phyloP scores from a whole-genome alignment of 2,888 invertebrate species.

The Xylota sylvarum region DNA sequence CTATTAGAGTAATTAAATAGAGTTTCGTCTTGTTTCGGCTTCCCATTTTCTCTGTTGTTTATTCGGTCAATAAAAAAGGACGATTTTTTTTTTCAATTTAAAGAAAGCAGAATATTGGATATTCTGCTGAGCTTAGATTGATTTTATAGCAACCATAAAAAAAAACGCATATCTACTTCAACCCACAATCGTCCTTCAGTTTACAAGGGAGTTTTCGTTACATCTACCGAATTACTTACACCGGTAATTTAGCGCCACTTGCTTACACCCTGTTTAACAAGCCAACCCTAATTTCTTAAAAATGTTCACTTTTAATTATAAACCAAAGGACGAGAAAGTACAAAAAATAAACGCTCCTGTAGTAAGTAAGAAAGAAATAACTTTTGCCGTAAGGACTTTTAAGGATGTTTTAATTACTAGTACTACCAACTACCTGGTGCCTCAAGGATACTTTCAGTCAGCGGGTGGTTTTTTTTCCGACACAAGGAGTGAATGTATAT shows the following conservation, averaged over 20 bases:
- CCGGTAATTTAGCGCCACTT: slow-evolving; percentile 85
- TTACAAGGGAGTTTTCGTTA: slow-evolving; percentile 47
- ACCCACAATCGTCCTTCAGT: slow-evolving; percentile 8
- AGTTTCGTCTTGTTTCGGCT: slow-evolving; percentile 34
- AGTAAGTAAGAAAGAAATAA: slow-evolving; percentile 59
- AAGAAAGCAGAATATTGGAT: slow-evolving; percentile 33
- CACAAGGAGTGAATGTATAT: background rate
- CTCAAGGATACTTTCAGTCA: slow-evolving; percentile 69
- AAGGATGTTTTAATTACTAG: slow-evolving; percentile 76
- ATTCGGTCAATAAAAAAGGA: slow-evolving; percentile 70
- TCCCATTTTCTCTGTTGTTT: slow-evolving; percentile 47
- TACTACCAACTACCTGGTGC: slow-evolving; percentile 71
- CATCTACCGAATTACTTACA: slow-evolving; percentile 83
- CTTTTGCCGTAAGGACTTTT: slow-evolving; percentile 73
- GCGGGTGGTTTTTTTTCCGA: slow-evolving; percentile 55
- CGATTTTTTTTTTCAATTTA: background rate
- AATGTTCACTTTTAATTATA: slow-evolving; percentile 76
- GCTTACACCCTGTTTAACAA: slow-evolving; percentile 85
- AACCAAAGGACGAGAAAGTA: slow-evolving; percentile 62
- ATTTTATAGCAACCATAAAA: slow-evolving; percentile 51
- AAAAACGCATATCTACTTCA: slow-evolving; percentile 2
- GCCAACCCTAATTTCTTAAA: slow-evolving; percentile 79
- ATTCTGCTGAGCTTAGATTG: slow-evolving; percentile 35
- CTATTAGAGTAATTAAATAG: slow-evolving; percentile 77
- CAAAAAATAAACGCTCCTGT: slow-evolving; percentile 51